Base-by-base conservation (phyloP, 2,113 vertebrate genomes). In the Oostethus manadensis region DNA sequence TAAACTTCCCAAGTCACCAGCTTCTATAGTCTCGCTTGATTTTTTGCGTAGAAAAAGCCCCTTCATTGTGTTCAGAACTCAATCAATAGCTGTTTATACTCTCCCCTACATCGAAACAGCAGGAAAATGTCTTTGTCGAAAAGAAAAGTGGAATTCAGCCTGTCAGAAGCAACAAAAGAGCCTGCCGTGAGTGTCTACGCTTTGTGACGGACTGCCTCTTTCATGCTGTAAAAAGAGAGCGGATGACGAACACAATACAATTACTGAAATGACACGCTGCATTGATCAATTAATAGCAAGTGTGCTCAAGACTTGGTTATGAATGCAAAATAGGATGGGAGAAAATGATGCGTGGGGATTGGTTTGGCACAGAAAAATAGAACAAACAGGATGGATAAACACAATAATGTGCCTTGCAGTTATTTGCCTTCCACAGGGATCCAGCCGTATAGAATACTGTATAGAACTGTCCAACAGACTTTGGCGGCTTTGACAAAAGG, bases 201-300 rank as follows among this genome's bases (percentile, higher is more conserved):
- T 70, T 72, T 35, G 58, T 59, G 21, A 64, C 56, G 72, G 64
- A 78, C 68, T 73, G 62, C 60, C 35, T 58, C 60, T 53, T 68
- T 79, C 68, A 73, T 17, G 22, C 56, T 38, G 20, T 59, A 72
- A 77, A 64, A 66, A 74, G 68, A 29, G 64, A 63, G 68, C 16
- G 53, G 51, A 51, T 59, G 63, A 74, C 56, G 70, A 70, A 53
- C 58, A 63, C 56, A 61, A 71, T 43, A 64, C 58, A 75, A 71
- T 66, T 68, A 71, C 50, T 0, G 1, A 58, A 67, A 70, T 42
- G 15, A 72, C 69, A 70, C 21, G 23, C 53, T 57, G 60, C 56
- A 58, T 51, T 68, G 60, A 77, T 72, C 53, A 53, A 29, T 51
- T 75, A 64, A 75, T 59, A 48, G 45, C 63, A 60, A 60, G 56